These are phyloP conservation scores for Harpalus rubripes DNA, from an alignment of 2,888 invertebrate species.

Conservation along the genomic window DNA sequence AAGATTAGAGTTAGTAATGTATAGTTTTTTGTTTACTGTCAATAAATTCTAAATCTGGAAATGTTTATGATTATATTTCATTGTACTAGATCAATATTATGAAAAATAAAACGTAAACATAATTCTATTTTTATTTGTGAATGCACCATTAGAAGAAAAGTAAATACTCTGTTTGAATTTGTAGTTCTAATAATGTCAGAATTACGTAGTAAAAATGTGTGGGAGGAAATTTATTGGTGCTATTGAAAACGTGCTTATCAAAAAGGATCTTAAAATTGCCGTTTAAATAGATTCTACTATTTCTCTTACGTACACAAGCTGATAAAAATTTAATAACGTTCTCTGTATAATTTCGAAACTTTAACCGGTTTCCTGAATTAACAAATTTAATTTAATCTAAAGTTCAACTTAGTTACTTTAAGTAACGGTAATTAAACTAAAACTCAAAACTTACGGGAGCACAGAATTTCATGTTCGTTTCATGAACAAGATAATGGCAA, in stretches of 20 bases:
- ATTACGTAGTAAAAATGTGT: not conserved
- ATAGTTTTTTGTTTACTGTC: too few species aligned
- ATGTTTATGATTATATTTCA: too few species aligned
- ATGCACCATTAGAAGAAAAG: too few species aligned
- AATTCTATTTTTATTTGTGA: too few species aligned
- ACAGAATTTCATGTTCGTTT: not conserved
- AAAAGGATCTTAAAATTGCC: not conserved
- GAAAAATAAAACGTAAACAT: too few species aligned
- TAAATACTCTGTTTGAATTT: too few species aligned
- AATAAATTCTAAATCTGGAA: too few species aligned
- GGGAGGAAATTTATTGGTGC: not conserved
- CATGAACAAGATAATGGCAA: not conserved
- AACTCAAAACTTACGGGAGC: not conserved
- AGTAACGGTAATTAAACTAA: not conserved
- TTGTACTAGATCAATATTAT: too few species aligned
- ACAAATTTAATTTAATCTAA: not conserved
- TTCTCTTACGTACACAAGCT: not conserved
- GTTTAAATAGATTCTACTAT: not conserved
- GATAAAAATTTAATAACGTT: not conserved
- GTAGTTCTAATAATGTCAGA: not conserved
- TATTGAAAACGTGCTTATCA: not conserved
- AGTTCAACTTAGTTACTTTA: not conserved
- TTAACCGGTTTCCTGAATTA: not conserved
- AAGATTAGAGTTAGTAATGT: too few species aligned
- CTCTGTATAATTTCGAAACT: not conserved